phyloP scores from a whole-genome alignment of 2,797 vertebrate genomes.

The Labroides dimidiatus region DNA sequence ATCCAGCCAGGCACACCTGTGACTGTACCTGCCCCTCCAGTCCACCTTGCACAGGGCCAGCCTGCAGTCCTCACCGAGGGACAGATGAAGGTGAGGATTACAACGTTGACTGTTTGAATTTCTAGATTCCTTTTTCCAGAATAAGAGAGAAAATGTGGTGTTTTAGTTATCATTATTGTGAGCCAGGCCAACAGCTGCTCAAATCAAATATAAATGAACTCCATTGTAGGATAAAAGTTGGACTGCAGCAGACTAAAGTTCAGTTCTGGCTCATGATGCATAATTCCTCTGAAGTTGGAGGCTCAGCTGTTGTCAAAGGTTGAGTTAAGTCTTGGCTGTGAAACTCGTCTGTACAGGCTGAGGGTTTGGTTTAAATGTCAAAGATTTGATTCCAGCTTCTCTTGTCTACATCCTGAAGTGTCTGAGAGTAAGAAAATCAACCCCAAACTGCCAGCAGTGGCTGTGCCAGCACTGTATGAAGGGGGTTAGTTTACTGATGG shows the following conservation, averaged over 20 bases:
- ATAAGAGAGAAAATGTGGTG: not conserved
- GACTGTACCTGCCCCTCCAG: slow-evolving; percentile 88
- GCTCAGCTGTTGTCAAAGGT: not conserved
- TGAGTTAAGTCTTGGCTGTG: not conserved
- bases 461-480: too few relatives aligned
- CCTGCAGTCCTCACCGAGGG: slow-evolving; percentile 91
- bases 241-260: not conserved
- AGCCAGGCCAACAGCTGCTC: not conserved
- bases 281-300: not conserved
- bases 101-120: not conserved
- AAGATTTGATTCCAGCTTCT: too few relatives aligned
- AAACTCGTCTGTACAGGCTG: too few relatives aligned
- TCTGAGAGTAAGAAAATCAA: too few relatives aligned
- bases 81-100: slow-evolving; percentile 91
- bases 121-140: not conserved
- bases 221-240: not conserved
- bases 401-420: too few relatives aligned
- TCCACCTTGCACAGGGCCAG: slow-evolving; percentile 91
- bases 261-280: not conserved
- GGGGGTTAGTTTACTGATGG: too few relatives aligned
- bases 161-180: not conserved
- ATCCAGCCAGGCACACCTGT: slow-evolving; percentile 90
- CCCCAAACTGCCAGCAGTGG: too few relatives aligned
- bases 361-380: too few relatives aligned
- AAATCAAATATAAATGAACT: not conserved